phyloP scores from a whole-genome alignment of 2,888 invertebrate species.

The Eudemis profundana region DNA sequence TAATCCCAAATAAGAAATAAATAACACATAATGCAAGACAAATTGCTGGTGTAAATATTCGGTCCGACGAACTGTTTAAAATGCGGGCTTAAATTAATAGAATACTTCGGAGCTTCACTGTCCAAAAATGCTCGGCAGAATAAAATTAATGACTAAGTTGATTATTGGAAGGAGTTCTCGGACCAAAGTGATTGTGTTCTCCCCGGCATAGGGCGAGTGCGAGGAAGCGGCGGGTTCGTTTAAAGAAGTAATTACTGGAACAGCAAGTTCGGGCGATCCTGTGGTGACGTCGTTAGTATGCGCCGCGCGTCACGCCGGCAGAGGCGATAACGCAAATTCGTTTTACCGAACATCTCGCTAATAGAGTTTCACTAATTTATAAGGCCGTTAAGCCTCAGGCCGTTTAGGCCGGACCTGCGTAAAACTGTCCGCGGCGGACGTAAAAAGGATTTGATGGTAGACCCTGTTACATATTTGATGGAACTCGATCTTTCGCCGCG shows the following conservation, averaged over 20 bases:
- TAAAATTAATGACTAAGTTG: constrained; percentile 64
- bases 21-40: background rate
- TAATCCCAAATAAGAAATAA: constrained; percentile 2
- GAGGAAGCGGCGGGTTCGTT: constrained; percentile 65
- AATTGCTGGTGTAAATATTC: constrained; percentile 26
- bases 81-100: constrained; percentile 42
- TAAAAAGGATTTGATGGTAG: constrained; percentile 80
- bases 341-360: constrained; percentile 83
- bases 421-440: constrained; percentile 77
- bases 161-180: constrained; percentile 70
- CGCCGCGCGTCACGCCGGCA: constrained; percentile 71
- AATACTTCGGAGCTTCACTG: constrained; percentile 55
- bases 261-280: constrained; percentile 73
- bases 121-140: constrained; percentile 52
- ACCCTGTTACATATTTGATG: constrained; percentile 79
- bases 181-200: constrained; percentile 71
- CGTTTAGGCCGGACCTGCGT: constrained; percentile 63
- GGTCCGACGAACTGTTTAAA: constrained; percentile 17
- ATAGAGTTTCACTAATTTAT: constrained; percentile 86
- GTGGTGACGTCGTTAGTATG: constrained; percentile 75
- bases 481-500: constrained; percentile 69
- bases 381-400: constrained; percentile 75
- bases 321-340: constrained; percentile 85
- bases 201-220: constrained; percentile 50
- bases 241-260: constrained; percentile 83